A percentile compares a stretch with the other conserved stretches of the same genome.
Conservation (phyloP, 2,888 invertebrate genomes). For the Ochropleura leucogaster region DNA sequence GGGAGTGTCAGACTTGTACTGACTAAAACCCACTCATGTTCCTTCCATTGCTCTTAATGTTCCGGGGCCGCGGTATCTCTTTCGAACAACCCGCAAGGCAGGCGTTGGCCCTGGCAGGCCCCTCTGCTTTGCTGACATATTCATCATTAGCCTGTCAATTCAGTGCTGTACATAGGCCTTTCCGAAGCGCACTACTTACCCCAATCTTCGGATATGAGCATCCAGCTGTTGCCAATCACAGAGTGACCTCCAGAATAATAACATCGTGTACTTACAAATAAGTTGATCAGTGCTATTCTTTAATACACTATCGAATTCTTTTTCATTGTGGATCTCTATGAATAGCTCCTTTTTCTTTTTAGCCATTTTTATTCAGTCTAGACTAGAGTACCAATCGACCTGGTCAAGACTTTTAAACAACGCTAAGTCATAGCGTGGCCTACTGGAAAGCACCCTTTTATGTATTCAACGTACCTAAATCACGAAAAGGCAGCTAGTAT, state of each 20-base stretch:
- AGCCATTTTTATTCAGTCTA: conserved; percentile 71
- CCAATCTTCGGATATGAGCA: no score
- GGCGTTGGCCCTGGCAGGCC: no score
- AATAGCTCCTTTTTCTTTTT: conserved; percentile 79
- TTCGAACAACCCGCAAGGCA: no score
- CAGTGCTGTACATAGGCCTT: no score
- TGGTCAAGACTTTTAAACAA: conserved; percentile 38
- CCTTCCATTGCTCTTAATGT: no score
- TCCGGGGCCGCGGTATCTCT: no score
- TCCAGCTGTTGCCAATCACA: no score
- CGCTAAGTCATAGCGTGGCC: conserved; percentile 24
- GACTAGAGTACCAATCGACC: conserved; percentile 38
- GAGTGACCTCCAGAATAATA: background rate
- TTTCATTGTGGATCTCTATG: conserved; percentile 78
- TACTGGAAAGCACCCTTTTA: conserved; percentile 25
- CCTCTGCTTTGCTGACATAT: no score
- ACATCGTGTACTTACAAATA: conserved; percentile 79
- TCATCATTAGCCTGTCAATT: no score
- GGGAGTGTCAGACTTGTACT: no score
- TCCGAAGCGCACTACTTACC: no score
- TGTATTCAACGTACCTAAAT: background rate
- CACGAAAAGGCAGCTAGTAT: background rate
- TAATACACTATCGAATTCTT: conserved; percentile 78
- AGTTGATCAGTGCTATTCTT: conserved; percentile 71
- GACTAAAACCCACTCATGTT: no score